Evolutionary conservation across 2,888 invertebrate species (phyloP).

Genomic region (Chrysina gloriosa): DNA sequence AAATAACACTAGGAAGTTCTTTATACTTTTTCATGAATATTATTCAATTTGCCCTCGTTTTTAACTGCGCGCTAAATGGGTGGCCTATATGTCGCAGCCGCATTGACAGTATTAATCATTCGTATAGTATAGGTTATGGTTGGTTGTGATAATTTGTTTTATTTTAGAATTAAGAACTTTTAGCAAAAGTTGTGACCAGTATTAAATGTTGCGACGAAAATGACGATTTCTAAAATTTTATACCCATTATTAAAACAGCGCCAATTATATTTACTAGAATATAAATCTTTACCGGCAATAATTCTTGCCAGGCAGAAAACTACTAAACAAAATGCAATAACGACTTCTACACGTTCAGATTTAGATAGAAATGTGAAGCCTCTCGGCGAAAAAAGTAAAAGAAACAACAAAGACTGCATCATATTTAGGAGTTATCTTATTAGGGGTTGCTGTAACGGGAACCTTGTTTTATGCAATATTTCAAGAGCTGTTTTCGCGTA

Average conservation of each 20-base stretch:
- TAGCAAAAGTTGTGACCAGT: too few relatives aligned
- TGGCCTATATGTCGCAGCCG: too few relatives aligned
- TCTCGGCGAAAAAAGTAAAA: constrained; percentile 82
- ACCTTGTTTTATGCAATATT: constrained; percentile 87
- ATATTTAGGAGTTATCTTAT: constrained; percentile 84
- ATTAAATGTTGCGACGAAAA: neutral
- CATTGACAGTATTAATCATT: too few relatives aligned
- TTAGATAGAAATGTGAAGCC: constrained; percentile 71
- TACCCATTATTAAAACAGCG: constrained; percentile 45
- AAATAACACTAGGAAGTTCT: too few relatives aligned
- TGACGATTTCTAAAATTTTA: constrained; percentile 48
- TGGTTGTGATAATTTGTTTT: too few relatives aligned
- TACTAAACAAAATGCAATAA: constrained; percentile 40
- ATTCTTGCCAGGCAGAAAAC: constrained; percentile 42
- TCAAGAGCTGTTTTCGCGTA: constrained; percentile 87
- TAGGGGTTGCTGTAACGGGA: constrained; percentile 81
- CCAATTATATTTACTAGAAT: constrained; percentile 33
- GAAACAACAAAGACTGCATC: constrained; percentile 91
- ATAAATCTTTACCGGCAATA: constrained; percentile 36
- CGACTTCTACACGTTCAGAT: constrained; percentile 50
- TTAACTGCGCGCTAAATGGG: too few relatives aligned
- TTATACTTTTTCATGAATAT: too few relatives aligned
- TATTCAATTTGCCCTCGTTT: too few relatives aligned
- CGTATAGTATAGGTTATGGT: too few relatives aligned
- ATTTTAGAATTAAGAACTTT: too few relatives aligned